A percentile compares a stretch with the other conserved stretches of the same genome.
phyloP scores from a whole-genome alignment of 2,888 invertebrate species.

The Leptogaster cylindrica region DNA sequence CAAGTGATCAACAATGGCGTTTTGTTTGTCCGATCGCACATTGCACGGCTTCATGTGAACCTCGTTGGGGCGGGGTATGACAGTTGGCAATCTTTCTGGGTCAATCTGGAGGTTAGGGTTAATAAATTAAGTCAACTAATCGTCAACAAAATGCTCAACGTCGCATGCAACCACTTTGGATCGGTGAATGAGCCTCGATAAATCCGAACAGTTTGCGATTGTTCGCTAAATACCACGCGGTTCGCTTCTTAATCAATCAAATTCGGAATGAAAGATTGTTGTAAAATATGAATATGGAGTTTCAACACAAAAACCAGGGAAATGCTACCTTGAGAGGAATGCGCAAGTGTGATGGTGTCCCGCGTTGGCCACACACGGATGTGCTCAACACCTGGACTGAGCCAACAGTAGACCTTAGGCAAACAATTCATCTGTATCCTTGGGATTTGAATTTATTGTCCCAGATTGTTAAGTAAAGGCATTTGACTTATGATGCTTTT shows the following conservation, averaged over 20 bases:
- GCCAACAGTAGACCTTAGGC: no score
- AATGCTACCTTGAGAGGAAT: conserved; percentile 1
- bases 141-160: conserved; percentile 4
- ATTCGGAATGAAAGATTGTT: background rate
- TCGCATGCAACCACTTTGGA: background rate
- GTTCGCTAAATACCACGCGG: background rate
- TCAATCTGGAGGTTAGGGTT: conserved; percentile 20
- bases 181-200: conserved; percentile 13
- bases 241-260: conserved; percentile 17
- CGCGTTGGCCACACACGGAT: no score
- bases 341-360: conserved; percentile 4
- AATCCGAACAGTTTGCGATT: background rate
- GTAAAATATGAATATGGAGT: conserved; percentile 13
- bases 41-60: background rate
- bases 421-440: no score
- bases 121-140: conserved; percentile 12
- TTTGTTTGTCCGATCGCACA: background rate
- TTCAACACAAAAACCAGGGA: background rate
- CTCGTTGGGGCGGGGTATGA: background rate
- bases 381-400: no score
- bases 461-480: no score
- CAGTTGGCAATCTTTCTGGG: conserved; percentile 21
- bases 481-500: no score
- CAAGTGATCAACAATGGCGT: conserved; percentile 6
- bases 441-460: no score